phyloP scores from a whole-genome alignment of 37 sponge, comb jelly and placozoan species.

The Eunapius fragilis region DNA sequence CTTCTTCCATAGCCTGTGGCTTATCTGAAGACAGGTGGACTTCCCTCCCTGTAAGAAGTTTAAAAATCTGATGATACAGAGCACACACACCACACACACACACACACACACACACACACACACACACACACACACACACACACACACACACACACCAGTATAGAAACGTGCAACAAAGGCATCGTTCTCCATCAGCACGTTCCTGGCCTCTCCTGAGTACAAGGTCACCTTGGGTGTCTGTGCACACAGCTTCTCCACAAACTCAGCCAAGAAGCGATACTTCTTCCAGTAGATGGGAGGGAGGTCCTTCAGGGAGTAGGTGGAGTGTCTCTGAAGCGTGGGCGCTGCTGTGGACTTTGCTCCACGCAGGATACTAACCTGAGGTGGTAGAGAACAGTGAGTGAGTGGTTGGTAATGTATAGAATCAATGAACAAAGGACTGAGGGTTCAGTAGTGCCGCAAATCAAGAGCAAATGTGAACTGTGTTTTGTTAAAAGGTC shows the following conservation, averaged over 20 bases:
- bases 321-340: neutral
- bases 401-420: neutral
- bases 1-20: neutral
- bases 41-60: neutral
- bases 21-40: neutral
- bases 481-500: too few species aligned
- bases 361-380: neutral
- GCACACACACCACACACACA: too few species aligned
- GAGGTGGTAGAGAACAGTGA: neutral
- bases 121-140: neutral
- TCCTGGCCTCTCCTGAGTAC: constrained; percentile 85
- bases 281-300: constrained; percentile 82
- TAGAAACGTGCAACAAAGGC: constrained; percentile 83
- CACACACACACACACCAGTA: constrained; percentile 42
- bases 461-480: too few species aligned
- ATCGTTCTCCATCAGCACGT: constrained; percentile 91
- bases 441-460: too few species aligned
- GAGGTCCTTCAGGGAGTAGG: constrained; percentile 85
- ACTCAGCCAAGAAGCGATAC: constrained; percentile 78
- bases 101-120: neutral
- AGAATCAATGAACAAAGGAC: too few species aligned
- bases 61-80: neutral
- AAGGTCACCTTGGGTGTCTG: constrained; percentile 88
- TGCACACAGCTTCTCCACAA: constrained; percentile 75
- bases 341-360: neutral